A percentile compares a stretch with the other conserved stretches of the same genome.
phyloP scores from a whole-genome alignment of 1,140 invertebrate species.

The Oncopeltus fasciatus region DNA sequence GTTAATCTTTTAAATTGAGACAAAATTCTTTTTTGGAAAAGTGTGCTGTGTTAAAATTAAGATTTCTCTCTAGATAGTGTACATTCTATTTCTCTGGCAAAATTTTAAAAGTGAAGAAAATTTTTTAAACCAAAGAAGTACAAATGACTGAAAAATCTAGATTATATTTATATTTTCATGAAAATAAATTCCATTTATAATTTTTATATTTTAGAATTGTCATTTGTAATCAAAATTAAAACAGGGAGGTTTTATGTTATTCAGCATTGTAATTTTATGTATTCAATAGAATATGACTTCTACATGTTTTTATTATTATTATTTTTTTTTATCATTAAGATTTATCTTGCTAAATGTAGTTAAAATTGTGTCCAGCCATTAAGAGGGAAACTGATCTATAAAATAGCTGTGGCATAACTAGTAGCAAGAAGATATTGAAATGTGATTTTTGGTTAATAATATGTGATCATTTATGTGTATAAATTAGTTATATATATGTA shows the following conservation, averaged over 20 bases:
- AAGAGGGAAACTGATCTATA: background rate
- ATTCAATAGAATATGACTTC: constrained; percentile 17
- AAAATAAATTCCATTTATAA: constrained; percentile 18
- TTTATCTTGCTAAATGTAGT: constrained; percentile 13
- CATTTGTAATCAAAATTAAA: constrained; percentile 21
- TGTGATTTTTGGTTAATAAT: constrained; percentile 21
- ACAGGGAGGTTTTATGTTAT: constrained; percentile 18
- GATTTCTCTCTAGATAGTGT: constrained; percentile 17
- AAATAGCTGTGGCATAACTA: background rate
- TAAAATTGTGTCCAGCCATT: background rate
- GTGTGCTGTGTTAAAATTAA: constrained; percentile 21
- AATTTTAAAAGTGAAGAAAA: constrained; percentile 9
- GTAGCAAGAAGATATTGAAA: constrained; percentile 15
- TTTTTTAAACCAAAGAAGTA: constrained; percentile 21
- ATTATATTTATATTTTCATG: constrained; percentile 21
- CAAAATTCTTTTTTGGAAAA: constrained; percentile 15
- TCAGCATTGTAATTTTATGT: constrained; percentile 14
- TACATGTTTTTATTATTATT: constrained; percentile 13
- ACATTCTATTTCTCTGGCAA: constrained; percentile 20
- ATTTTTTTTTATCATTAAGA: constrained; percentile 1
- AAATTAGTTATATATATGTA: constrained; percentile 19
- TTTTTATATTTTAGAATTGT: constrained; percentile 19
- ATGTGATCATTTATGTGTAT: constrained; percentile 19
- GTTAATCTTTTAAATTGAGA: constrained; percentile 5
- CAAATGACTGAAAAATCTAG: constrained; percentile 21